Evolutionary conservation across 2,888 invertebrate genomes (phyloP).

Genomic region (Drosophila yooni): DNA sequence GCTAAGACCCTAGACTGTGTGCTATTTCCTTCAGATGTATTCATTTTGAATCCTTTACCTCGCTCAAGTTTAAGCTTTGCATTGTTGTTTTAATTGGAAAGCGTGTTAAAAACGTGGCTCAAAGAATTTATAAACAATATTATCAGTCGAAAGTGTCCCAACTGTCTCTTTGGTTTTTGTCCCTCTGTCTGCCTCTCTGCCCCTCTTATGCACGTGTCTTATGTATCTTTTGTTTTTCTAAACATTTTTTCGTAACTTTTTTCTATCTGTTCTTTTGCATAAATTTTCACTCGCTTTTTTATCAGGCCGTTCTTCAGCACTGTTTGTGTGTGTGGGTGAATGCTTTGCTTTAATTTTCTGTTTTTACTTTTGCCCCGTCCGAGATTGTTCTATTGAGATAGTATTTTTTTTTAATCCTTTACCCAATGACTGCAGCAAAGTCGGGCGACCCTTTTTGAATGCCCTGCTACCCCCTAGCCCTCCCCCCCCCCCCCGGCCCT

Average conservation of each 20-base stretch:
- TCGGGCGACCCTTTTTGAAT: slow-evolving; percentile 30
- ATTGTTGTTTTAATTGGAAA: slow-evolving; percentile 36
- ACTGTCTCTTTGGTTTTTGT: slow-evolving; percentile 26
- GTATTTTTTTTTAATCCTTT: slow-evolving; percentile 77
- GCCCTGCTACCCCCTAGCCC: neutral
- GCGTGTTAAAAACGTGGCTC: slow-evolving; percentile 20
- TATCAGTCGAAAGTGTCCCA: slow-evolving; percentile 48
- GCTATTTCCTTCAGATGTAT: neutral
- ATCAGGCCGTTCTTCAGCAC: slow-evolving; percentile 48
- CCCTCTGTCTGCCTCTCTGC: neutral
- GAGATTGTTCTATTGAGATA: slow-evolving; percentile 79
- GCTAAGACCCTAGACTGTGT: neutral
- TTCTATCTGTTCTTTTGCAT: slow-evolving; percentile 72
- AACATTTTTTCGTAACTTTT: slow-evolving; percentile 26
- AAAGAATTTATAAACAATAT: slow-evolving; percentile 47
- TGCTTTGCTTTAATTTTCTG: slow-evolving; percentile 55
- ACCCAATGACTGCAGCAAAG: slow-evolving; percentile 59
- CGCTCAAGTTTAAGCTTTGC: slow-evolving; percentile 11
- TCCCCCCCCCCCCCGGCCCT: slow-evolving; percentile 17
- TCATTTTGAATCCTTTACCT: slow-evolving; percentile 3
- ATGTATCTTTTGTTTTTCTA: slow-evolving; percentile 46
- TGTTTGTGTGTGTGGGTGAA: slow-evolving; percentile 20
- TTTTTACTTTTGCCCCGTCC: slow-evolving; percentile 40
- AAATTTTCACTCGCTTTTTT: slow-evolving; percentile 78
- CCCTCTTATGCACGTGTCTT: slow-evolving; percentile 30